Evolutionary conservation across 2,797 vertebrate species (phyloP), one percentile per base, ranked within the genome.

Genomic region (Alfaro cultratus): DNA sequence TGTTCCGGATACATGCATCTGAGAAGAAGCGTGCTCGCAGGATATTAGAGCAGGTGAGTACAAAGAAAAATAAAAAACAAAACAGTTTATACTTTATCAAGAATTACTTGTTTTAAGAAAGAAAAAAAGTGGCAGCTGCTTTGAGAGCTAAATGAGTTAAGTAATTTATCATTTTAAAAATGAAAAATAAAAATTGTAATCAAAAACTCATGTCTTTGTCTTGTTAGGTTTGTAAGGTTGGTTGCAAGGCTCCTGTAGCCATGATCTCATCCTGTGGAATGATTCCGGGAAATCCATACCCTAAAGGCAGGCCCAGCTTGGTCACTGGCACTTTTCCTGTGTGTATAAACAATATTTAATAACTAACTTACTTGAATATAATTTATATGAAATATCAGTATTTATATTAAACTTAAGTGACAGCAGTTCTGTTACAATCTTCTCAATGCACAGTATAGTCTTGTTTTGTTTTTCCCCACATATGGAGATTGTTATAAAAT

Each of bases 211-310:
- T 1, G 26, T 49, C 13, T 82, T 2, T 85, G 15, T 71, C 55
- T 89, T 85, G 85, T 10, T 70, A 99, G 99, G 99, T 99, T 87
- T 97, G 97, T 87, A 99, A 99, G 86, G 97, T 96, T 1, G 99
- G 99, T 79, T 99, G 98, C 91, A 99, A 99, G 94, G 99, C 99
- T 88, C 99, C 99, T 74, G 97, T 98, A 81, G 98, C 98, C 62
- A 99, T 99, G 98, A 98, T 99, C 88, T 99, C 98, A 55, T 99
- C 99, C 4, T 99, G 98, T 92, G 98, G 98, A 79, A 98, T 99
- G 90, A 99, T 99, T 83, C 98, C 98, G 84, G 99, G 99, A 86
- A 99, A 99, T 87, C 98, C 99, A 23, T 99, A 99, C 87, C 99
- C 99, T 73, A 99, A 99, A 96, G 99, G 99, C 60, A 97, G 96